Evolutionary conservation across 2,113 vertebrate genomes (phyloP).

Genomic region (Siniperca knerii): DNA sequence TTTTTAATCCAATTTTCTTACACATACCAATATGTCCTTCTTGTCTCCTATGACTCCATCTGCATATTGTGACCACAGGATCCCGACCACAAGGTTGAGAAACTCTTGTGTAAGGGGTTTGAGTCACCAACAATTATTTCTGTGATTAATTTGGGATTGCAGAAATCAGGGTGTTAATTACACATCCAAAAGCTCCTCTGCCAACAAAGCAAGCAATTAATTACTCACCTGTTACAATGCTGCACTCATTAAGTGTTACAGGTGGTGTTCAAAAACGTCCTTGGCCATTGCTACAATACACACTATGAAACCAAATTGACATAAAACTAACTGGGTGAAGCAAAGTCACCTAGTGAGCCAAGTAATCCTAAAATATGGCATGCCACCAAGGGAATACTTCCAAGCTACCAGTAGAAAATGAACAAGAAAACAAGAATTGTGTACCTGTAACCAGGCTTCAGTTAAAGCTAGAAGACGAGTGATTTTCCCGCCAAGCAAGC

Average conservation of each 20-base stretch:
- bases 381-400: not conserved
- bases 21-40: not conserved
- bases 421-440: not conserved
- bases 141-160: not conserved
- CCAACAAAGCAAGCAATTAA: not conserved
- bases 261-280: not conserved
- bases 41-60: not conserved
- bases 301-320: not conserved
- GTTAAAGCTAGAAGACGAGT: not conserved
- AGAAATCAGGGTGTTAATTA: not conserved
- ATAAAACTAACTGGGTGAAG: slow-evolving; percentile 1
- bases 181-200: not conserved
- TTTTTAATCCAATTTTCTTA: not conserved
- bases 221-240: not conserved
- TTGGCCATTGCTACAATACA: not conserved
- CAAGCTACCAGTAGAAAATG: not conserved
- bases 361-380: not conserved
- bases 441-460: not conserved
- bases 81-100: not conserved
- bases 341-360: not conserved
- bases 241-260: not conserved
- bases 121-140: not conserved
- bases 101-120: not conserved
- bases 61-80: not conserved
- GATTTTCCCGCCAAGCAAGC: no score